These are phyloP conservation scores for Sphaeramia orbicularis DNA, from an alignment of 2,797 vertebrate genomes.

Conservation along the genomic window DNA sequence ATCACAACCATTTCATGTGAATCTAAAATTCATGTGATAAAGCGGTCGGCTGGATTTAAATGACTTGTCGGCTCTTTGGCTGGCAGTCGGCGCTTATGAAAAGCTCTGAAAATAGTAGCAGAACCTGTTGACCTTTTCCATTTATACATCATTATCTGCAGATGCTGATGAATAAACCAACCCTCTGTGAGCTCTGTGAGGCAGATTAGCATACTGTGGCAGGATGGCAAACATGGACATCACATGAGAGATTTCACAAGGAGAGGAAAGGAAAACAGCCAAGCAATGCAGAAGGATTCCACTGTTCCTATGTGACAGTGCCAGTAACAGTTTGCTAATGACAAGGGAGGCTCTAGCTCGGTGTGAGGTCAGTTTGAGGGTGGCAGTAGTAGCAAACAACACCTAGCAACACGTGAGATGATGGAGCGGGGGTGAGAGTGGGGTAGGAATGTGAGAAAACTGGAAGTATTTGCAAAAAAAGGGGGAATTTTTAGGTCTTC, in stretches of 20 bases:
- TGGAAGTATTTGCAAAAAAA: constrained; percentile 19
- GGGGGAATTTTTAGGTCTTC: constrained; percentile 16
- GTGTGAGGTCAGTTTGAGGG: constrained; percentile 28
- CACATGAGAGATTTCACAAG: constrained; percentile 37
- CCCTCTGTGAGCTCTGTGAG: constrained; percentile 25
- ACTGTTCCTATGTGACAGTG: constrained; percentile 27
- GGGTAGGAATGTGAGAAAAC: not conserved
- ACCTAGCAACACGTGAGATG: constrained; percentile 35
- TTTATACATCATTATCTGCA: constrained; percentile 15
- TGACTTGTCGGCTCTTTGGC: too few species aligned
- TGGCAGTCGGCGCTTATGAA: too few species aligned
- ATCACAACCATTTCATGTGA: too few species aligned
- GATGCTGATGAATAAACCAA: constrained; percentile 27
- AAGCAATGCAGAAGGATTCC: constrained; percentile 39
- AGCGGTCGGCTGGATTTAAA: too few species aligned
- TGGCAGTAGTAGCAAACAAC: constrained; percentile 32
- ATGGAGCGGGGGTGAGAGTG: not conserved
- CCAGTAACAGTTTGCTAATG: constrained; percentile 13
- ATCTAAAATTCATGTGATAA: too few species aligned
- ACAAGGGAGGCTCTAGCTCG: constrained; percentile 33
- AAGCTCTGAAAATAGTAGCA: constrained; percentile 2
- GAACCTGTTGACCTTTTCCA: constrained; percentile 13
- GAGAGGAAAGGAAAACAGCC: constrained; percentile 26
- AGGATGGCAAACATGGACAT: constrained; percentile 41
- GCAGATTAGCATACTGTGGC: constrained; percentile 44